These are phyloP conservation scores for Azemiops feae DNA, from an alignment of 2,113 vertebrate genomes.

Conservation along the genomic window DNA sequence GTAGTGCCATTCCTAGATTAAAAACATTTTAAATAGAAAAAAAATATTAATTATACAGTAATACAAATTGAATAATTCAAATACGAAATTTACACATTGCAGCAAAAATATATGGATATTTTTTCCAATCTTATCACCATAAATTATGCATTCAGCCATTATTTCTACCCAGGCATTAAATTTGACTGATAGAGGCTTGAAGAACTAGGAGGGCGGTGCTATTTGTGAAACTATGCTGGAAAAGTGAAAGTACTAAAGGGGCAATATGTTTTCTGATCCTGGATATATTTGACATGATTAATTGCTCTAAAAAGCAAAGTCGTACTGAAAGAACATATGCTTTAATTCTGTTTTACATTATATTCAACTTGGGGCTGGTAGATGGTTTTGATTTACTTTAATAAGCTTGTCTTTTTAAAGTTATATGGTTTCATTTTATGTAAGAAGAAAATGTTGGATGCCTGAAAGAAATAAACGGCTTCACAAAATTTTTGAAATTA, in stretches of 20 bases:
- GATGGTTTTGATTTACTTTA: accelerated
- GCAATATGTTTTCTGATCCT: constrained; percentile 49
- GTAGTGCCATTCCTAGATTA: too few relatives aligned
- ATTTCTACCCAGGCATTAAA: constrained; percentile 46
- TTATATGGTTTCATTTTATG: not conserved
- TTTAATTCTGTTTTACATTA: not conserved
- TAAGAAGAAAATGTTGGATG: accelerated
- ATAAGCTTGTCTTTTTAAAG: not conserved
- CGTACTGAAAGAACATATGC: not conserved
- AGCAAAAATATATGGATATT: too few relatives aligned
- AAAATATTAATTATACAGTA: too few relatives aligned
- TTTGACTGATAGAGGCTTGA: constrained; percentile 48
- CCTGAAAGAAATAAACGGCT: not conserved
- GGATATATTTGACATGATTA: constrained; percentile 34
- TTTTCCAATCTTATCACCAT: not conserved
- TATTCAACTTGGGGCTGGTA: not conserved
- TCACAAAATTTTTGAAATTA: not conserved
- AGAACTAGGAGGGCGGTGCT: constrained; percentile 49
- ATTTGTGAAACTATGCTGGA: constrained; percentile 51
- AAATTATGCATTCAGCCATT: constrained; percentile 28
- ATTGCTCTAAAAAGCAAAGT: not conserved
- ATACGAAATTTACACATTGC: too few relatives aligned
- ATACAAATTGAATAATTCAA: too few relatives aligned
- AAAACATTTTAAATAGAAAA: too few relatives aligned
- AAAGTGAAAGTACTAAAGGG: constrained; percentile 43